A percentile compares a stretch with the other conserved stretches of the same genome.
These are phyloP conservation scores for Leucophora obtusa DNA, from an alignment of 2,888 invertebrate genomes.

Conservation along the genomic window DNA sequence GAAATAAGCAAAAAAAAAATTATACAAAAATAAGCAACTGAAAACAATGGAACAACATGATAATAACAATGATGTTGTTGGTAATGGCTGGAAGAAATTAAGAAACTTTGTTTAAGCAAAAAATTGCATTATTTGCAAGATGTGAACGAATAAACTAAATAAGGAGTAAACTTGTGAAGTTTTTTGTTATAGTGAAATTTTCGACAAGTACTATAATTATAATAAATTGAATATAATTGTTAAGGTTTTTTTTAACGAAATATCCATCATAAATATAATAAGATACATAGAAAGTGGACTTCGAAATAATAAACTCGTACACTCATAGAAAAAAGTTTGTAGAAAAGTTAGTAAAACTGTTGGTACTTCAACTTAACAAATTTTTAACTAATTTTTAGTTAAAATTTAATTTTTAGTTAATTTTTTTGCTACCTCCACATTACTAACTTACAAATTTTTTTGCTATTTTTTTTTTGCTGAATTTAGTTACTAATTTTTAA, in stretches of 20 bases:
- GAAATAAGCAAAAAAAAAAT: constrained; percentile 37
- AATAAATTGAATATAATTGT: constrained; percentile 61
- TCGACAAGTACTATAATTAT: constrained; percentile 65
- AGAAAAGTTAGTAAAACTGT: no score
- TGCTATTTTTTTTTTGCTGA: no score
- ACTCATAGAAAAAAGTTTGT: no score
- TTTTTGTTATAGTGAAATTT: constrained; percentile 51
- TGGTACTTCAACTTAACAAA: no score
- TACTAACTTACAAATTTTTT: no score
- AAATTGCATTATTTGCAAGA: constrained; percentile 50
- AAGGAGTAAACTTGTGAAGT: constrained; percentile 62
- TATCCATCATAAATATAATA: not conserved
- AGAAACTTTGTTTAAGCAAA: constrained; percentile 25
- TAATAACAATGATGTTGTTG: constrained; percentile 54
- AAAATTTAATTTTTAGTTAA: no score
- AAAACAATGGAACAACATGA: constrained; percentile 58
- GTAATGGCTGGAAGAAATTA: constrained; percentile 18
- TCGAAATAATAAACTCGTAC: not conserved
- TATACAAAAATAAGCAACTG: constrained; percentile 37
- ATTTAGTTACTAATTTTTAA: no score
- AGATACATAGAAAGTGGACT: not conserved
- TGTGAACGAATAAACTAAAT: constrained; percentile 25
- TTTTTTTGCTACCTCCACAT: no score
- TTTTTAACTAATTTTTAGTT: no score
- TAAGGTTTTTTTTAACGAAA: constrained; percentile 23